phyloP scores from a whole-genome alignment of 2,113 vertebrate species.

The Chionis minor region DNA sequence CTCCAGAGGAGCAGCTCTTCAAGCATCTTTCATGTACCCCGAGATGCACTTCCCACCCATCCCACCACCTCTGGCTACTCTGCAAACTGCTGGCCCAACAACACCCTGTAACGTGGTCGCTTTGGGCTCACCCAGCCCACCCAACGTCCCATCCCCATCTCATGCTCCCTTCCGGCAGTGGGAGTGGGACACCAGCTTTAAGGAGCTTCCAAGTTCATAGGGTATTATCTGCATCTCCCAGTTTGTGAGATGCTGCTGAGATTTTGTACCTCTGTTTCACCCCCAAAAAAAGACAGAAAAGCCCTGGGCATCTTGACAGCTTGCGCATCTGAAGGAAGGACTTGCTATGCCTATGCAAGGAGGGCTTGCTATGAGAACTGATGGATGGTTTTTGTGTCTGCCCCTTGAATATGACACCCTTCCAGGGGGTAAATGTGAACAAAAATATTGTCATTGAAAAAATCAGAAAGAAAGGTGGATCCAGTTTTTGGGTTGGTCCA shows the following conservation, averaged over 20 bases:
- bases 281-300: not conserved
- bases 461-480: not conserved
- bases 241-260: not conserved
- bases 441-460: not conserved
- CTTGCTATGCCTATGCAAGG: not conserved
- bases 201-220: not conserved
- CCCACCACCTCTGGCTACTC: not conserved
- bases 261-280: not conserved
- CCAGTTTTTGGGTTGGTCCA: not conserved
- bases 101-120: fast-evolving
- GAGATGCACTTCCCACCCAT: not conserved
- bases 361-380: not conserved
- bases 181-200: not conserved
- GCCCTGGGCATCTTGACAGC: not conserved
- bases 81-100: fast-evolving
- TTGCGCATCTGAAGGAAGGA: not conserved
- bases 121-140: not conserved
- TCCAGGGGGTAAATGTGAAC: not conserved
- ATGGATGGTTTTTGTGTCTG: not conserved
- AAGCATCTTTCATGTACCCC: not conserved
- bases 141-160: fast-evolving
- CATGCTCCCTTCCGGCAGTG: not conserved
- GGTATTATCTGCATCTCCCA: not conserved
- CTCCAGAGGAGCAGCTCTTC: not conserved
- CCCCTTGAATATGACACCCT: fast-evolving